These are phyloP conservation scores for Pachliopta kotzebuea DNA, from an alignment of 2,888 invertebrate species.

Conservation along the genomic window DNA sequence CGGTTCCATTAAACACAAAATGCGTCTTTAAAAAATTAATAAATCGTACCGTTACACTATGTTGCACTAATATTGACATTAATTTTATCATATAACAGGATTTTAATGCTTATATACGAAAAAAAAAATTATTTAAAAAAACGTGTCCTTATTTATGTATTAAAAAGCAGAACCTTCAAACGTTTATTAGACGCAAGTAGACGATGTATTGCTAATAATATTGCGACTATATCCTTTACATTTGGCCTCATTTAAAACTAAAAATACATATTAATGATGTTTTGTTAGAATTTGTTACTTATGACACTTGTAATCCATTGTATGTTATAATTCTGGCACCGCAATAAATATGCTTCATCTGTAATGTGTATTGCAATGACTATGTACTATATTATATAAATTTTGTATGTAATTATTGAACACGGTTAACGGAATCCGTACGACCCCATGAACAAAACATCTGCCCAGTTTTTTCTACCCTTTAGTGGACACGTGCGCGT, in stretches of 20 bases:
- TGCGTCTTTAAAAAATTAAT: not conserved
- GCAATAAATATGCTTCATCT: not conserved
- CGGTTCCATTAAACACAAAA: not conserved
- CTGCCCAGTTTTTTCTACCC: conserved; percentile 59
- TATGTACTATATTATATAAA: not conserved
- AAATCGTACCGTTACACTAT: not conserved
- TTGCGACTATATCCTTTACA: conserved; percentile 9
- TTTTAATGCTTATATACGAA: not conserved
- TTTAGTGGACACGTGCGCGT: conserved; percentile 65
- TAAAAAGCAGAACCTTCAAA: conserved; percentile 21
- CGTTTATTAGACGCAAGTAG: not conserved
- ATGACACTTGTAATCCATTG: not conserved
- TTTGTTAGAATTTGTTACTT: not conserved
- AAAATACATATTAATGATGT: not conserved
- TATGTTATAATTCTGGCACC: not conserved
- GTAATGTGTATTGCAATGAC: not conserved
- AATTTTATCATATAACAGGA: not conserved
- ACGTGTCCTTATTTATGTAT: not conserved
- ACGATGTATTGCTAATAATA: conserved; percentile 1
- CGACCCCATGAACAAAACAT: conserved; percentile 63
- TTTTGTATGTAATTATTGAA: conserved; percentile 29
- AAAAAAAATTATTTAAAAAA: not conserved
- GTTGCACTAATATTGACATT: not conserved
- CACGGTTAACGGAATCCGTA: conserved; percentile 35
- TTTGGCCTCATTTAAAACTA: conserved; percentile 10